phyloP scores from a whole-genome alignment of 2,113 vertebrate species.

The Lamprotornis superbus region DNA sequence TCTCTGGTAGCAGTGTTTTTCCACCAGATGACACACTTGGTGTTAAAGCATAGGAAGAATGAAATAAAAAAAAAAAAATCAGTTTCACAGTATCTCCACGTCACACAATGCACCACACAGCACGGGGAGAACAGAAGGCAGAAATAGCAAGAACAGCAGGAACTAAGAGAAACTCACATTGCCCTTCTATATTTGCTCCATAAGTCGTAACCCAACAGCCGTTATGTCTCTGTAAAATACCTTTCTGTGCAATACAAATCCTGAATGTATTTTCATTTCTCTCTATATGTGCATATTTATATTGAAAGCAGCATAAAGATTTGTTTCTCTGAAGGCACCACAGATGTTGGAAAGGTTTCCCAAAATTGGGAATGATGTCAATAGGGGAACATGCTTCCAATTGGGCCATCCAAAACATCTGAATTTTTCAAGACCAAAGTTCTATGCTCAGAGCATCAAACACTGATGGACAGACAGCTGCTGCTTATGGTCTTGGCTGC shows the following conservation, averaged over 20 bases:
- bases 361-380: neutral
- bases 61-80: neutral
- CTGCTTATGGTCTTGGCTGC: neutral
- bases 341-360: neutral
- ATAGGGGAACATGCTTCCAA: neutral
- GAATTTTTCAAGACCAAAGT: neutral
- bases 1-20: neutral
- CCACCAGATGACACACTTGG: neutral
- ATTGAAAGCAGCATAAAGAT: neutral
- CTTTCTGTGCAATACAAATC: neutral
- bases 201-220: neutral
- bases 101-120: neutral
- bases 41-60: neutral
- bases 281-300: rapidly evolving
- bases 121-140: neutral
- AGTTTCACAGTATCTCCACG: neutral
- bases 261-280: neutral
- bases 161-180: neutral
- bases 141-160: neutral
- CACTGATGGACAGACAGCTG: neutral
- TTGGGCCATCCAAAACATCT: neutral
- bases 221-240: neutral
- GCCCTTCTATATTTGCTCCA: neutral
- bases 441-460: neutral
- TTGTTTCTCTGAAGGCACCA: neutral